Evolutionary conservation across 2,888 invertebrate genomes (phyloP).

Genomic region (Caenorhabditis sp.): DNA sequence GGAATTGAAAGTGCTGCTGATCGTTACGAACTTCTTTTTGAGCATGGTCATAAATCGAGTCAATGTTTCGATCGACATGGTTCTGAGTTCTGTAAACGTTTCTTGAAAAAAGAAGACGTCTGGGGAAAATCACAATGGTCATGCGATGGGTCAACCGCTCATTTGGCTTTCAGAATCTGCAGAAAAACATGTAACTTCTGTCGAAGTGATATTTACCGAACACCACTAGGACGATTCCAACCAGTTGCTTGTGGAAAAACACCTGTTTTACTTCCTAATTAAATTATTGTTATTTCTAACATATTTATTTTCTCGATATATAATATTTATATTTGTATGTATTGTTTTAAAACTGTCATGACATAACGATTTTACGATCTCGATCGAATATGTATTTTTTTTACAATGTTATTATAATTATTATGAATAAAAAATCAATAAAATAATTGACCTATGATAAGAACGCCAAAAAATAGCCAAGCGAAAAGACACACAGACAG

Average conservation of each 20-base stretch:
- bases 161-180: slow-evolving; percentile 64
- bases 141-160: slow-evolving; percentile 60
- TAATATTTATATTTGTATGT: background rate
- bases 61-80: slow-evolving; percentile 64
- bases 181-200: slow-evolving; percentile 65
- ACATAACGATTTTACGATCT: slow-evolving; percentile 40
- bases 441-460: background rate
- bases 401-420: background rate
- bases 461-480: background rate
- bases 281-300: slow-evolving; percentile 2
- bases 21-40: slow-evolving; percentile 60
- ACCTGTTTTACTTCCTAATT: slow-evolving; percentile 36
- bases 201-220: slow-evolving; percentile 57
- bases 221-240: slow-evolving; percentile 40
- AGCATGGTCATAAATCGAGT: slow-evolving; percentile 48
- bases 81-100: slow-evolving; percentile 56
- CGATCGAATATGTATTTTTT: slow-evolving; percentile 24
- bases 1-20: slow-evolving; percentile 58
- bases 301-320: slow-evolving; percentile 9
- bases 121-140: slow-evolving; percentile 60
- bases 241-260: slow-evolving; percentile 42
- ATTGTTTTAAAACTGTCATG: background rate
- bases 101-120: slow-evolving; percentile 55
- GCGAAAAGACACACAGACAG: background rate
- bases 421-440: background rate